Evolutionary conservation across 2,113 vertebrate species (phyloP), one percentile per base, ranked within the genome.

Genomic region (Amphiprion ocellaris): DNA sequence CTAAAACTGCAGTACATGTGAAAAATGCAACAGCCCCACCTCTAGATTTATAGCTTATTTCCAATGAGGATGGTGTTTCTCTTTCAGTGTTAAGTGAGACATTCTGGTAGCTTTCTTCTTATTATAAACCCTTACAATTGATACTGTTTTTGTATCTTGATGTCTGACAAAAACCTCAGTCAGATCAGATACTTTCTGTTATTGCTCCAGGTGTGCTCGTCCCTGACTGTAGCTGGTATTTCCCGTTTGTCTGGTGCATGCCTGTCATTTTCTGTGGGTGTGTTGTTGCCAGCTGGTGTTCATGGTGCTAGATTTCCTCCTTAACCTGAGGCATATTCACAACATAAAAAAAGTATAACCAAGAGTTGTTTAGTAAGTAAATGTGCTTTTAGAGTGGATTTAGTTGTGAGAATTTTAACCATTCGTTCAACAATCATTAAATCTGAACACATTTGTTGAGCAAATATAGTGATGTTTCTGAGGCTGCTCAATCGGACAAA

Each of bases 221-320:
- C 10, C 15, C 58, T 26, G 21, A 4, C 28, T 55, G 3, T 3
- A 80, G 26, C 89, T 73, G 79, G 92, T 87, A 56, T 89, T 92
- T 93, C 93, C 84, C 2, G 93, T 91, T 86, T 70, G 81, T 79
- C 74, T n/a, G 72, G 79, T 84, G 54, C 66, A 8, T 84, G 79
- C 12, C 16, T 82, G 60, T 58, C 83, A 70, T 21, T 66, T 67
- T 49, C 33, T 49, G 5, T 68, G 71, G 62, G 72, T 76, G 88
- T 90, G 83, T 63, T 75, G 12, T 58, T 69, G 60, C 24, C 70
- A 75, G 67, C 66, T 78, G 23, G 44, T 63, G 33, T 71, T 71
- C 11, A 5, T 61, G 49, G 62, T 21, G 28, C 33, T 37, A 26
- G 9, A 24, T 60, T 71, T 59, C 62, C 26, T 65, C 47, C 49